Evolutionary conservation across 2,113 vertebrate species (phyloP), one percentile per base, ranked within the genome.

Genomic region (Aphyosemion australe): DNA sequence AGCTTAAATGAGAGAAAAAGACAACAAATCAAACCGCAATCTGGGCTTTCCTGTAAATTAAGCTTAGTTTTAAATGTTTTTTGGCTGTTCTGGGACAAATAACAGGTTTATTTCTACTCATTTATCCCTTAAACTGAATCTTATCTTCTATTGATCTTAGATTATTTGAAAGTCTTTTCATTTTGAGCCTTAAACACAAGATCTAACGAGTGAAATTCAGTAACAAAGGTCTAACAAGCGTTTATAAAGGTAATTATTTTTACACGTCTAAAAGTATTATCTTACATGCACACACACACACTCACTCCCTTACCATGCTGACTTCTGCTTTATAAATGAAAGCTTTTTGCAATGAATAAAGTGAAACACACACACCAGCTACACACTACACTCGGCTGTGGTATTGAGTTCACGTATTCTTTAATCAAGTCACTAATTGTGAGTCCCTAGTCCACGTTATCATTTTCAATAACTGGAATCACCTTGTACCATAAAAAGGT

Each of bases 221-320:
- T 65, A 69, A 54, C 61, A 57, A 34, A 65, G 77, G 4, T 37
- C 34, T 10, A 67, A 65, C 58, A 66, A 76, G 19, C 73, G 59
- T 78, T 82, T 69, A 59, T 70, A 32, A 21, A 46, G 70, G 67
- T 78, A 68, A 76, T 8, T 37, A 10, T 7, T 82, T 54, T n/a
- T 52, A 41, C 70, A 21, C 56, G 62, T 74, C 74, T 73, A 59
- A 12, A 46, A 68, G 79, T 58, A 42, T 42, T 42, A 9, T 42
- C 10, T 42, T 4, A 12, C 11, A 42, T 10, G 12, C 41, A 42
- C 41, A 72, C 47, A 61, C 16, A 16, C 4, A 4, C 15, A 12
- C 15, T 15, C 42, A 14, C 12, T 14, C 20, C 20, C 20, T 51
- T 13, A 11, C 50, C 5, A 12, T 4, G 11, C 41, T 52, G 50